A percentile compares a stretch with the other conserved stretches of the same genome.
Conservation (phyloP, 35 echinoderm and acorn worm genomes). For the Hemicentrotus pulcherrimus region DNA sequence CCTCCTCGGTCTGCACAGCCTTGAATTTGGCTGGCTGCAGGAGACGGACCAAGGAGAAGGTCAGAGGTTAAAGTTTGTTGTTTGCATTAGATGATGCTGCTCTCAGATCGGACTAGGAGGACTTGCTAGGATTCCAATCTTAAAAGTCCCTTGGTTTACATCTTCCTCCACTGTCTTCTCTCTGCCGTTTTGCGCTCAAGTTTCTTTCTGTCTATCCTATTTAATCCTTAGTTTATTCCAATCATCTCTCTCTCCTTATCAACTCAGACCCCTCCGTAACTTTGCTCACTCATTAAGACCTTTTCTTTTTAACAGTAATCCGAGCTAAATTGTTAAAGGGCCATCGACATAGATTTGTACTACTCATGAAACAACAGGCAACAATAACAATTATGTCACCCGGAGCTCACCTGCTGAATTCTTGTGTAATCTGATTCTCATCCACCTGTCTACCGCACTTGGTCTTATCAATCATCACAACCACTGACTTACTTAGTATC, state of each 20-base stretch:
- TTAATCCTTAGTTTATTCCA: neutral
- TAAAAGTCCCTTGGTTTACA: neutral
- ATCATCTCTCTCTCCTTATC: neutral
- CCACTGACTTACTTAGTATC: neutral
- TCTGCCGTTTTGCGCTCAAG: neutral
- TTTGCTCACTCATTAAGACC: no score
- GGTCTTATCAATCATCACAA: slow-evolving; percentile 18
- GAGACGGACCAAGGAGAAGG: neutral
- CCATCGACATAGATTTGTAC: neutral
- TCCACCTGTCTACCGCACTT: neutral
- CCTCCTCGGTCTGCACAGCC: neutral
- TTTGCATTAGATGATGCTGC: slow-evolving; percentile 41
- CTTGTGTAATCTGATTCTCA: neutral
- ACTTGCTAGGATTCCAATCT: neutral
- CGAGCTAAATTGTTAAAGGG: no score
- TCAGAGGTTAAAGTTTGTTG: slow-evolving; percentile 48
- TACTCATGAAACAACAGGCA: neutral
- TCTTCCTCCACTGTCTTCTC: neutral
- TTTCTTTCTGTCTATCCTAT: neutral
- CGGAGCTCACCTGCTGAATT: neutral
- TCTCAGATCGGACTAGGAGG: neutral
- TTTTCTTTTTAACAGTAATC: no score
- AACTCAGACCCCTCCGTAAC: neutral
- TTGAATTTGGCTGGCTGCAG: slow-evolving; percentile 34
- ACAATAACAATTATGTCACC: slow-evolving; percentile 12